Evolutionary conservation across 2,113 vertebrate species (phyloP), one percentile per base, ranked within the genome.

Genomic region (Myxocyprinus asiaticus): DNA sequence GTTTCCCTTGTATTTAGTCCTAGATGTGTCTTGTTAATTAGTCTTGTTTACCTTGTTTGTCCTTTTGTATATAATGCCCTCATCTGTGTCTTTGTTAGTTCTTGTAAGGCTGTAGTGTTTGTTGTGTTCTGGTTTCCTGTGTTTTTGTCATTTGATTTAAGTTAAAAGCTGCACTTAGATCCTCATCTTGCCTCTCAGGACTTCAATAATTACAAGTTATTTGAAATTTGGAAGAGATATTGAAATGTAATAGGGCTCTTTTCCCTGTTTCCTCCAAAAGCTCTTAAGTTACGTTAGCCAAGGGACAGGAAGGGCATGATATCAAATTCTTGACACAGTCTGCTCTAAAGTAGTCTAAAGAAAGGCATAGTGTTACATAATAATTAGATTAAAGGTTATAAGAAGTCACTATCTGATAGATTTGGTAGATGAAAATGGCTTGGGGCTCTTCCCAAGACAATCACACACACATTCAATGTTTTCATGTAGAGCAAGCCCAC

Each of bases 321-420:
- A 65, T 76, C 73, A 76, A 55, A 65, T 76, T 63, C 59, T 44
- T 43, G 72, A 64, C 58, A 43, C 51, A 64, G 22, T 7, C 22
- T 76, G 73, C 65, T 43, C 48, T 75, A 74, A 76, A 76, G 47
- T 43, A 65, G 12, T 53, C 62, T 42, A 17, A 76, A 55, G 48
- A 66, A 58, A 53, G 74, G 33, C 48, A 65, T 9, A 44, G 47
- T 53, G 61, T 66, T 76, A 76, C 22, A 76, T 55, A 65, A 63
- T 51, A 63, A 75, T 63, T 7, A 64, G 62, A 76, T 76, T 65
- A 65, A 11, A 9, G 62, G 48, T 65, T 66, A 51, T 55, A 55
- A 63, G 22, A 33, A 33, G 72, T n/a, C 44, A 50, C 58, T 14
- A 7, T 63, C 45, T 15, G 22, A 63, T 15, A 74, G 47, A 74